A percentile compares a stretch with the other conserved stretches of the same genome.
Conservation (phyloP, 1,140 invertebrate species). For the Leptinotarsa texana region DNA sequence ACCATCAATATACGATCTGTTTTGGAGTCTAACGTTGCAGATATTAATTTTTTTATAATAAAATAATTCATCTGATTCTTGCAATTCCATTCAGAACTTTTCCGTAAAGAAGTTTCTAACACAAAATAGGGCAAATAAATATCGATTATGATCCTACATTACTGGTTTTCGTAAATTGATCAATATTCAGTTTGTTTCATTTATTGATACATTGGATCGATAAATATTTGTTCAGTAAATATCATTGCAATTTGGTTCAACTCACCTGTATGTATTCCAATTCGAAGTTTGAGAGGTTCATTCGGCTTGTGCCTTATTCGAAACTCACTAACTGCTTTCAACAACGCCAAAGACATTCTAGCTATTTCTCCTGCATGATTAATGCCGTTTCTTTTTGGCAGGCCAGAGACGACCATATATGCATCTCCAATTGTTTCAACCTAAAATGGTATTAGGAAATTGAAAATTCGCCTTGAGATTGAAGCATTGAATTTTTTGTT, state of each 20-base stretch:
- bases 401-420: conserved; percentile 92
- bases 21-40: no score
- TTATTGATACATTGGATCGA: background rate
- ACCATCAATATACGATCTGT: no score
- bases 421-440: conserved; percentile 97
- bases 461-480: background rate
- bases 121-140: no score
- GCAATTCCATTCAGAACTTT: background rate
- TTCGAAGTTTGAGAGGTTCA: conserved; percentile 87
- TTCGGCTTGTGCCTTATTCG: conserved; percentile 86
- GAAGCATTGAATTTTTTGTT: no score
- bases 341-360: conserved; percentile 84
- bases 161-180: background rate
- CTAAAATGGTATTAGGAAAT: conserved; percentile 56
- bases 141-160: no score
- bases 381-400: conserved; percentile 85
- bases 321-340: conserved; percentile 86
- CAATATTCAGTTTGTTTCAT: background rate
- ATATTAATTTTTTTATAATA: no score
- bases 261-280: conserved; percentile 84
- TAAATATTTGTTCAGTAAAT: background rate
- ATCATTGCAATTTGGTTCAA: background rate
- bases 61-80: no score
- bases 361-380: conserved; percentile 90
- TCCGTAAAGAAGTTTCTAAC: background rate